A percentile compares a stretch with the other conserved stretches of the same genome.
phyloP scores from a whole-genome alignment of 1,140 invertebrate species.

The Leptopilina clavipes region DNA sequence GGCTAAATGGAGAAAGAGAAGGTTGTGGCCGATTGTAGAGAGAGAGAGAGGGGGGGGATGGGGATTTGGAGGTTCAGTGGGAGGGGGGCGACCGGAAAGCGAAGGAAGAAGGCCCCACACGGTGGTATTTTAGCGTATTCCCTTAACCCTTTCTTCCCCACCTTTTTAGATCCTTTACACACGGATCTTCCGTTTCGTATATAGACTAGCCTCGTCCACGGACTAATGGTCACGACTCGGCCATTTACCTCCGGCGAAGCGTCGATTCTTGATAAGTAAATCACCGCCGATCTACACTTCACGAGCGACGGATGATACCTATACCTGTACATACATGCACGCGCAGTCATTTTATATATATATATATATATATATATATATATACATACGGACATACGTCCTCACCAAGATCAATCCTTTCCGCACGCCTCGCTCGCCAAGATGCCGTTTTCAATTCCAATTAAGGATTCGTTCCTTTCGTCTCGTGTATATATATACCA shows the following conservation, averaged over 20 bases:
- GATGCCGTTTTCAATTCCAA: constrained; percentile 34
- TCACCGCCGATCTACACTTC: constrained; percentile 72
- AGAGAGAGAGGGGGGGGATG: too few relatives aligned
- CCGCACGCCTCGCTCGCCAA: constrained; percentile 31
- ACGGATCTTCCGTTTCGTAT: constrained; percentile 50
- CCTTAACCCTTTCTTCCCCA: constrained; percentile 45
- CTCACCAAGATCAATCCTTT: constrained; percentile 34
- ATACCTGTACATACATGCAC: constrained; percentile 38
- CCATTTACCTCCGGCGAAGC: constrained; percentile 75
- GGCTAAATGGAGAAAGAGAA: constrained; percentile 30
- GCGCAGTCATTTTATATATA: not conserved
- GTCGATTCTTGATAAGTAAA: constrained; percentile 75
- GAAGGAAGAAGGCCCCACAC: constrained; percentile 60
- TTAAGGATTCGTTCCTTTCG: constrained; percentile 29
- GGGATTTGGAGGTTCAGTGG: constrained; percentile 34
- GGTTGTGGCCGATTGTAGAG: constrained; percentile 46
- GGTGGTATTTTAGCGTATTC: constrained; percentile 63
- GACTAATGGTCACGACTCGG: constrained; percentile 75
- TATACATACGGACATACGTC: constrained; percentile 21
- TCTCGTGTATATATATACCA: not conserved
- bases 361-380: too few relatives aligned
- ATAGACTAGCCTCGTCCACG: constrained; percentile 57
- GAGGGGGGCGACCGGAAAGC: not conserved
- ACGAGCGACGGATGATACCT: constrained; percentile 53
- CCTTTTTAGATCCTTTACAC: constrained; percentile 48